A percentile compares a stretch with the other conserved stretches of the same genome.
phyloP scores from a whole-genome alignment of 2,113 vertebrate genomes.

The Dicerorhinus sumatrensis region DNA sequence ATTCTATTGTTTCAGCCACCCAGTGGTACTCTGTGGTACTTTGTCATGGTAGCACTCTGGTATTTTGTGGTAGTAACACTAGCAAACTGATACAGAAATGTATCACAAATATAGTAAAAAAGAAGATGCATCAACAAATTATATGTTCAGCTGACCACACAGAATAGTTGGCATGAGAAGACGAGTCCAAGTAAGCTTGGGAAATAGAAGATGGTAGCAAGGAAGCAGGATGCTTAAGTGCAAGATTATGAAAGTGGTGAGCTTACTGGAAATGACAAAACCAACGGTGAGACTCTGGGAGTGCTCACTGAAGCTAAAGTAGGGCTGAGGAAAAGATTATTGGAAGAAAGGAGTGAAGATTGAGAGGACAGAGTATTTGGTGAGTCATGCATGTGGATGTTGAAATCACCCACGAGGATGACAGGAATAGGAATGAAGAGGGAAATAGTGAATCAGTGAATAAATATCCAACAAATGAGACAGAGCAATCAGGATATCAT shows the following conservation, averaged over 20 bases:
- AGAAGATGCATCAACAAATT: not conserved
- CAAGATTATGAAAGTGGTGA: not conserved
- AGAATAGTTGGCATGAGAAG: not conserved
- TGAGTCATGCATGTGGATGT: not conserved
- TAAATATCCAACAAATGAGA: not conserved
- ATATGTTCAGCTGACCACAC: not conserved
- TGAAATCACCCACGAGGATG: not conserved
- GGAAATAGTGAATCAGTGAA: not conserved
- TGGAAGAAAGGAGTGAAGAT: not conserved
- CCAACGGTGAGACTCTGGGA: not conserved
- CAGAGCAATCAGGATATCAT: not conserved
- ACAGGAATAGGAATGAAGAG: not conserved
- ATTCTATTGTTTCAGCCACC: not conserved
- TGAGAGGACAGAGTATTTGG: not conserved
- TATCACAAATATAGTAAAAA: too few relatives aligned
- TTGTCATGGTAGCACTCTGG: not conserved
- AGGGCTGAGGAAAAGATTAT: not conserved
- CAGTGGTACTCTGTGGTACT: not conserved
- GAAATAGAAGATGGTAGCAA: not conserved
- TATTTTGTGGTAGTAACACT: not conserved
- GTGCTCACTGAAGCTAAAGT: not conserved
- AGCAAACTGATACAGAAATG: not conserved
- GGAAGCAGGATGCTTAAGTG: not conserved
- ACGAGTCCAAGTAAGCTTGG: not conserved
- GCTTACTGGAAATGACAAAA: not conserved